Percentiles rank a stretch among this genome's conserved stretches.
Evolutionary conservation across 2,797 vertebrate genomes (phyloP).

Genomic region (Gymnoscopelus braueri): DNA sequence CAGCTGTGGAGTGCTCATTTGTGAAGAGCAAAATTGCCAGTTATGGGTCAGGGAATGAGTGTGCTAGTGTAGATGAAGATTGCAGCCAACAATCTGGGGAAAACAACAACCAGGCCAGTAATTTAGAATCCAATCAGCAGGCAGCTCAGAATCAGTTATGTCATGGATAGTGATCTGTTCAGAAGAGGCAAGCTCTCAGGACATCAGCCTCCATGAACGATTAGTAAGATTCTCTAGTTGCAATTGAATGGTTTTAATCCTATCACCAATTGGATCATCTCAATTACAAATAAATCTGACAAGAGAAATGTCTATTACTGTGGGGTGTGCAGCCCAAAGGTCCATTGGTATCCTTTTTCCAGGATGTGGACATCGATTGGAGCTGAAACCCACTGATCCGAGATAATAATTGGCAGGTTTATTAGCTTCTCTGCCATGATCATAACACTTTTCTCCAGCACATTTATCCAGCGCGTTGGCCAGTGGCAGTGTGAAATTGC

Average conservation of each 20-base stretch:
- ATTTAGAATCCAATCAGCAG: conserved; percentile 22
- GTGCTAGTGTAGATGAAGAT: conserved; percentile 31
- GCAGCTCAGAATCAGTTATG: background rate
- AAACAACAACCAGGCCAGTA: conserved; percentile 4
- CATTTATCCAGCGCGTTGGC: conserved; percentile 10
- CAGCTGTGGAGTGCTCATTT: conserved; percentile 22
- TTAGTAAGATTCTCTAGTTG: background rate
- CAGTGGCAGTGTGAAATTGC: background rate
- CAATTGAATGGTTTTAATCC: background rate
- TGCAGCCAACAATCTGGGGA: conserved; percentile 15
- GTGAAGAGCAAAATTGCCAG: conserved; percentile 31
- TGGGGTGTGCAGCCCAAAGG: conserved; percentile 1
- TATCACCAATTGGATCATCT: background rate
- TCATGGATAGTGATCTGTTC: too few species aligned
- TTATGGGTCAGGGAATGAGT: conserved; percentile 25
- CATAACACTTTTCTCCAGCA: conserved; percentile 7
- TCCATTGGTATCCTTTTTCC: conserved; percentile 5
- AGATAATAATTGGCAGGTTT: conserved; percentile 33
- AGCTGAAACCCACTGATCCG: conserved; percentile 29
- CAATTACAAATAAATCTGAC: background rate
- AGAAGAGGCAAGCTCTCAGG: background rate
- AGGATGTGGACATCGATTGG: background rate
- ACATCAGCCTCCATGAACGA: background rate
- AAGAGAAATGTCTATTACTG: background rate
- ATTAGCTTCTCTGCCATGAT: conserved; percentile 29